Evolutionary conservation across 2,797 vertebrate species (phyloP).

Genomic region (Helostoma temminkii): DNA sequence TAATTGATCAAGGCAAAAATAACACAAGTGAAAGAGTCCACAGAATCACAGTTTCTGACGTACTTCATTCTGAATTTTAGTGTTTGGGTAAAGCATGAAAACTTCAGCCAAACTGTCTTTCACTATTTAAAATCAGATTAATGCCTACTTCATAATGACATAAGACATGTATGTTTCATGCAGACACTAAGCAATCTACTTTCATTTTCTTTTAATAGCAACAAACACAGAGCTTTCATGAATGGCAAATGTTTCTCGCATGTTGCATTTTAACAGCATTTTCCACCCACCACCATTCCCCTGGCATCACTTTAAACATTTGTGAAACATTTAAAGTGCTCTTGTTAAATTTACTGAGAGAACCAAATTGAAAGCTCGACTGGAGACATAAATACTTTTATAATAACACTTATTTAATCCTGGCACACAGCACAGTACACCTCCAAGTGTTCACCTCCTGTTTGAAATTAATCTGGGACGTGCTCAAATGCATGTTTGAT

Average conservation of each 20-base stretch:
- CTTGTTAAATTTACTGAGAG: slow-evolving; percentile 29
- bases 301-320: slow-evolving; percentile 40
- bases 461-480: slow-evolving; percentile 30
- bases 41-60: slow-evolving; percentile 41
- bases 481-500: slow-evolving; percentile 15
- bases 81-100: slow-evolving; percentile 41
- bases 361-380: slow-evolving; percentile 32
- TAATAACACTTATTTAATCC: slow-evolving; percentile 9
- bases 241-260: slow-evolving; percentile 33
- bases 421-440: slow-evolving; percentile 30
- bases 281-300: slow-evolving; percentile 13
- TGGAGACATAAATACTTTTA: slow-evolving; percentile 33
- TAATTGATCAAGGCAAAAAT: slow-evolving; percentile 32
- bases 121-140: too few relatives aligned
- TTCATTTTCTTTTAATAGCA: slow-evolving; percentile 36
- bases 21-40: slow-evolving; percentile 39
- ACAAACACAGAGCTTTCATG: slow-evolving; percentile 47
- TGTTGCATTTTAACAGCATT: slow-evolving; percentile 23
- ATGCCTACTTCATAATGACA: too few relatives aligned
- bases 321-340: slow-evolving; percentile 39
- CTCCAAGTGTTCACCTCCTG: slow-evolving; percentile 26
- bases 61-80: slow-evolving; percentile 34
- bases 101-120: slow-evolving; percentile 13
- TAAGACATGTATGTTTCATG: slow-evolving; percentile 62
- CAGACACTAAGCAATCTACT: slow-evolving; percentile 53